phyloP scores from a whole-genome alignment of 64 coral and sea anemone species.

The Anthopleura sola region DNA sequence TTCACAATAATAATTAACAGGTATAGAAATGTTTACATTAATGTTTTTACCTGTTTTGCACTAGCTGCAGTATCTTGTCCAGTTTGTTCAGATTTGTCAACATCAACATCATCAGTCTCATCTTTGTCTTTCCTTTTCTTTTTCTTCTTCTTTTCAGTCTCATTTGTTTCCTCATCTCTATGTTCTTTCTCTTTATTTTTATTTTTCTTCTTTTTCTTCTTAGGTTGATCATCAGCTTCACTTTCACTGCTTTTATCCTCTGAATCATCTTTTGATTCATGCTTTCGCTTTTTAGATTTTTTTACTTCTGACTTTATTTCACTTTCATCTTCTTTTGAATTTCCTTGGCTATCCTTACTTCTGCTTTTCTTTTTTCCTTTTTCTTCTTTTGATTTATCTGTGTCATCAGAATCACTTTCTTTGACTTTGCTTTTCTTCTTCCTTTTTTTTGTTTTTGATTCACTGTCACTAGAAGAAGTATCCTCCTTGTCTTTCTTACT shows the following conservation, averaged over 20 bases:
- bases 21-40: neutral
- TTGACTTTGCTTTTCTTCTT: conserved; percentile 25
- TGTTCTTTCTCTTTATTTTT: neutral
- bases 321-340: conserved; percentile 7
- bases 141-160: conserved; percentile 14
- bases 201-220: neutral
- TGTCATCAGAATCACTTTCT: neutral
- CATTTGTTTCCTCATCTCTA: neutral
- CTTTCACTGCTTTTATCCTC: neutral
- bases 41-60: neutral
- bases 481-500: neutral
- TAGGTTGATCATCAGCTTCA: conserved; percentile 1
- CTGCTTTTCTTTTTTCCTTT: neutral
- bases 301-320: neutral
- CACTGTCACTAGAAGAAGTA: neutral
- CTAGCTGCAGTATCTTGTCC: neutral
- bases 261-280: neutral
- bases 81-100: neutral
- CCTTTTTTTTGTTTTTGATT: conserved; percentile 21
- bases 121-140: neutral
- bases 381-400: neutral
- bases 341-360: neutral
- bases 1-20: no score
- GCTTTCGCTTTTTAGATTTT: neutral
- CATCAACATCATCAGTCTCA: neutral